These are phyloP conservation scores for Saiga tatarica DNA, from an alignment of 2,113 vertebrate species.

Conservation along the genomic window DNA sequence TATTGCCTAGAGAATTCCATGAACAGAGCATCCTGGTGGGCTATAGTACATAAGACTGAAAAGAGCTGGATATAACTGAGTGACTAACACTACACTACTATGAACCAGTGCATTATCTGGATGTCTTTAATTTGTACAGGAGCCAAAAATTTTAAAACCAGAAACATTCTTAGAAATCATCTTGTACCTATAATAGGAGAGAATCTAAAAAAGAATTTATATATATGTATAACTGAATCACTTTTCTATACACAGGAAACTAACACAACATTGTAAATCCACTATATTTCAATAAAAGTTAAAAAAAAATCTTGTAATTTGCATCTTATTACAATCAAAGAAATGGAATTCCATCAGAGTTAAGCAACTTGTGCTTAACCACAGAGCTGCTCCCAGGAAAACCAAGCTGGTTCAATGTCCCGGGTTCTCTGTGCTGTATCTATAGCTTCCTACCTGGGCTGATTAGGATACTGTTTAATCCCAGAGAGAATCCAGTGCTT, in stretches of 20 bases:
- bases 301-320: neutral
- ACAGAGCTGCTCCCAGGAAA: neutral
- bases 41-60: neutral
- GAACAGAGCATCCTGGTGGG: neutral
- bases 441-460: neutral
- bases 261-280: neutral
- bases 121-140: neutral
- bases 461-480: neutral
- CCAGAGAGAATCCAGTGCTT: neutral
- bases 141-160: neutral
- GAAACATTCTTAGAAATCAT: neutral
- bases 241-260: neutral
- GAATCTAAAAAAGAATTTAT: neutral
- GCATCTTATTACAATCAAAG: neutral
- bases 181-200: neutral
- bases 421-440: neutral
- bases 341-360: neutral
- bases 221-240: neutral
- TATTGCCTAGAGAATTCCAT: neutral
- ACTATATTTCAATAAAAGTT: neutral
- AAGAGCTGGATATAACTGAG: neutral
- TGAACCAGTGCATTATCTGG: neutral
- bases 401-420: rapidly evolving
- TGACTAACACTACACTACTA: neutral
- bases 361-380: neutral